Base-by-base conservation (phyloP, 2,113 vertebrate species). In the Chloroceryle aenea region DNA sequence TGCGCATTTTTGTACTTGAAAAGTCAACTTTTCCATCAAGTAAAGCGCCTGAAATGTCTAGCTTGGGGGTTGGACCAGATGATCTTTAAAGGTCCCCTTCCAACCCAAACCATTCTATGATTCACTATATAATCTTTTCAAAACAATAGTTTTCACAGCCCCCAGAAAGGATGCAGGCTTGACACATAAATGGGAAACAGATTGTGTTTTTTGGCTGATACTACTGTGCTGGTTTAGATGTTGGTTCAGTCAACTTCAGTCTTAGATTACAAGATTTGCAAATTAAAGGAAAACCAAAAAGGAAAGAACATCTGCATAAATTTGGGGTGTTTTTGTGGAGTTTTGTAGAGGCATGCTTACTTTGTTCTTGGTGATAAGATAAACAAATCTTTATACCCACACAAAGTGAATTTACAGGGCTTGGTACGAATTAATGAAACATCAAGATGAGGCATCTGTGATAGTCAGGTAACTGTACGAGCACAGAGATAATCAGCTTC, bases 221-320 rank as follows among this genome's bases (percentile, higher is more conserved):
- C 61, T 97, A 75, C 97, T 50, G 20, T 96, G 96, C 98, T 98
- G 98, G 98, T 98, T 99, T 98, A 98, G 98, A 98, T 98, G 97
- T 98, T 98, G 98, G 97, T 98, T 98, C 98, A 98, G 98, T 98
- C 98, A 98, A 97, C 98, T 99, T 98, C 97, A 98, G 98, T 98
- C 98, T 99, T 99, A 99, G 98, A 99, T 99, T 98, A 99, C 99
- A 99, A 99, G 99, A 99, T 99, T 98, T 99, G 98, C 98, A 99
- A 99, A 99, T 99, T 98, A 98, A 99, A 99, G 99, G 98, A 98
- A 99, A 99, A 99, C 98, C 98, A 95, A 98, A 98, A 97, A 97
- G 96, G 94, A 98, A 98, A 98, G 98, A 98, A 96, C 98, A 98
- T 99, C 98, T 98, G 98, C 97, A 90, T 97, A 90, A 98, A 97